Evolutionary conservation across 1,140 invertebrate species (phyloP), one percentile per base, ranked within the genome.

Genomic region (Bombus turneri): DNA sequence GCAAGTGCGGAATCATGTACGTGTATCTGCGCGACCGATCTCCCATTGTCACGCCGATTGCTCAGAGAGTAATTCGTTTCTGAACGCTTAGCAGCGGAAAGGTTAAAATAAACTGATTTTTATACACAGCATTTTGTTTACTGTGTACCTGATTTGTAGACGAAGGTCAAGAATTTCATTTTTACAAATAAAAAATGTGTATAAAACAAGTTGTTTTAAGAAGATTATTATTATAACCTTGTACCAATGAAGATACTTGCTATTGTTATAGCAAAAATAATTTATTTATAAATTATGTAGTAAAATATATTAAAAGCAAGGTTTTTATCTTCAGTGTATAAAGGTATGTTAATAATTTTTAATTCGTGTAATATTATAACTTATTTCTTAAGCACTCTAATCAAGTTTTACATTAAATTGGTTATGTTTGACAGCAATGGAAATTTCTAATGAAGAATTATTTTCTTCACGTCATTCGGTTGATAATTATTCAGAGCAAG

Each of bases 141-240:
- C 3, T 69, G 10, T 39, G 6, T 69, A 22, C 25, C 2, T 39
- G 9, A 69, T 25, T 39, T 3, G 39, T 69, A 6, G 5, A 25
- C 3, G 22, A 15, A 28, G 5, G 18, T 22, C 5, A 18, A 53
- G 47, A 53, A 53, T 53, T 18, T 53, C 47, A 53, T 22, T 53
- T 39, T 28, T 3, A 12, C 3, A 12, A 41, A 41, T 41, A 41
- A 71, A 28, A 71, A 41, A n/a, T 41, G 39, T 8, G 39, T 15
- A 13, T 34, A n/a, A 75, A 25, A 25, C 9, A 53, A 53, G 47
- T 22, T 22, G 1, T 53, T 62, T 62, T 62, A 62, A 62, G 8
- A n/a, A 28, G 10, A n/a, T n/a, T n/a, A n/a, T n/a, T 62, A n/a
- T 62, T 66, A 79, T 79, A 66, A 66, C n/a, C 25, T 68, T 28